A percentile compares a stretch with the other conserved stretches of the same genome.
Conservation (phyloP, 2,888 invertebrate species). For the Drosophila sordidapex region DNA sequence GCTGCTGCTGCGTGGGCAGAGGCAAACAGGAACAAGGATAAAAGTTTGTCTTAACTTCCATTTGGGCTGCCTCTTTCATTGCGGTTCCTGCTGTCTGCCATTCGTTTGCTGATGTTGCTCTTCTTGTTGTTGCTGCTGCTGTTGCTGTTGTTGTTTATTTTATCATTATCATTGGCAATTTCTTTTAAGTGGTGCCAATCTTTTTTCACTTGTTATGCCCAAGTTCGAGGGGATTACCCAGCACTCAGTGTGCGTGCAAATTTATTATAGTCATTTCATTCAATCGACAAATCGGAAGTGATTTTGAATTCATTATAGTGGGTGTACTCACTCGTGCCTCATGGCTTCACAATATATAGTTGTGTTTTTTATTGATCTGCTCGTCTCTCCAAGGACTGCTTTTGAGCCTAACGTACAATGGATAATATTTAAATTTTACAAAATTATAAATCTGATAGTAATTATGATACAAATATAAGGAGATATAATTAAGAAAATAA, state of each 20-base stretch:
- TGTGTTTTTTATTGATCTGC: background rate
- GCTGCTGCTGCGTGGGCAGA: conserved; percentile 13
- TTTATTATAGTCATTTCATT: conserved; percentile 83
- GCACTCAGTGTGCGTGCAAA: conserved; percentile 58
- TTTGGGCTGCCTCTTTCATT: conserved; percentile 48
- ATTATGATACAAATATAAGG: background rate
- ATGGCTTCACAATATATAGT: background rate
- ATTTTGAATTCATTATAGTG: conserved; percentile 77
- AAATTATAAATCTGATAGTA: background rate
- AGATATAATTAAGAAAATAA: background rate
- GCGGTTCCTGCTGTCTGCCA: conserved; percentile 45
- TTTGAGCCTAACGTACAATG: background rate
- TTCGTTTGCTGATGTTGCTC: conserved; percentile 47
- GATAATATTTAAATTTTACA: background rate
- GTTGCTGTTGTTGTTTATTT: conserved; percentile 74
- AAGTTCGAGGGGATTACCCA: conserved; percentile 68
- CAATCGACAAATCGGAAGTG: conserved; percentile 84
- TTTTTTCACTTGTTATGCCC: conserved; percentile 78
- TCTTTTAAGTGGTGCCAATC: conserved; percentile 82
- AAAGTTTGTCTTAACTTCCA: conserved; percentile 60
- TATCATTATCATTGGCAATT: conserved; percentile 82
- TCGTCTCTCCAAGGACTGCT: background rate
- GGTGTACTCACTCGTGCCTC: conserved; percentile 46
- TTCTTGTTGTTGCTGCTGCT: conserved; percentile 29
- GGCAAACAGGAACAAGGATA: conserved; percentile 40